Conservation (phyloP, 1,140 invertebrate species). For the Temnothorax longispinosus region DNA sequence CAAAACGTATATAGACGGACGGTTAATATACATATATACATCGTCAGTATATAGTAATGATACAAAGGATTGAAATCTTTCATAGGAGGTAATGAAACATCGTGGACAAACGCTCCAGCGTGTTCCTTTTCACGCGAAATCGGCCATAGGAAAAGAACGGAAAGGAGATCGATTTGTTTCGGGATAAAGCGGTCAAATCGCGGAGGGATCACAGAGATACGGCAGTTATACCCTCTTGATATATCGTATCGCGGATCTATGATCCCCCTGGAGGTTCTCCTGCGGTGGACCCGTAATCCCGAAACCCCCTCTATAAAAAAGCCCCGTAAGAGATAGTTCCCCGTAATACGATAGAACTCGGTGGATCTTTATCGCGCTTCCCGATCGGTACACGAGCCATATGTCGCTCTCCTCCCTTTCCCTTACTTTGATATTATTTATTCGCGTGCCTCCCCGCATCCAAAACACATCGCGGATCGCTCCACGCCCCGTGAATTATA, state of each 20-base stretch:
- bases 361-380: conserved; percentile 66
- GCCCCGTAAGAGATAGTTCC: conserved; percentile 72
- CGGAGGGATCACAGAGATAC: conserved; percentile 25
- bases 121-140: conserved; percentile 40
- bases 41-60: neutral
- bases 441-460: conserved; percentile 46
- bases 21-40: too few species aligned
- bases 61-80: neutral
- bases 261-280: conserved; percentile 68
- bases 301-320: conserved; percentile 66
- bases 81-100: neutral
- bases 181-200: conserved; percentile 66
- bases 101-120: neutral
- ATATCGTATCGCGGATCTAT: conserved; percentile 74
- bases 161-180: conserved; percentile 59
- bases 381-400: conserved; percentile 70
- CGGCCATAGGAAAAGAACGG: neutral
- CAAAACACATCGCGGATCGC: conserved; percentile 30
- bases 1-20: too few species aligned
- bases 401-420: conserved; percentile 64
- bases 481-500: conserved; percentile 69
- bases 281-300: conserved; percentile 75
- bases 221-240: conserved; percentile 70
- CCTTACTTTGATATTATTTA: conserved; percentile 63
- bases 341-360: conserved; percentile 72